These are phyloP conservation scores for Drosophila kuntzei DNA, from an alignment of 2,888 invertebrate species.

Conservation along the genomic window DNA sequence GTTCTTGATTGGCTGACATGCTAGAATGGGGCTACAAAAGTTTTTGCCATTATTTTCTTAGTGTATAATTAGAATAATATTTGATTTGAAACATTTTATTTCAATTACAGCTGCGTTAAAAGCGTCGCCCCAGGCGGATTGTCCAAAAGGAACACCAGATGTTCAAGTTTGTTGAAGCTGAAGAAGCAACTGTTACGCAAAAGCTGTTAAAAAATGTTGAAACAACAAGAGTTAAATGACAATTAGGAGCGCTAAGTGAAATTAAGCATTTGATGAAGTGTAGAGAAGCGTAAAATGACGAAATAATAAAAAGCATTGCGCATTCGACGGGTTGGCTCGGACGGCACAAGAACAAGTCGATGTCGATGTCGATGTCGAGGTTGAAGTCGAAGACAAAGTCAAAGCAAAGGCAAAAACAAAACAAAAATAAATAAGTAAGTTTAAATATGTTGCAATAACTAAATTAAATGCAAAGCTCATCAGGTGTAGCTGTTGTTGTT, in stretches of 20 bases:
- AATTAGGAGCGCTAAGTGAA: constrained; percentile 65
- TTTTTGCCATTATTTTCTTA: constrained; percentile 73
- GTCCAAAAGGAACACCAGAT: constrained; percentile 56
- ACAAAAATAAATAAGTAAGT: constrained; percentile 41
- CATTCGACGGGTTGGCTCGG: constrained; percentile 28
- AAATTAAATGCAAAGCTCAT: constrained; percentile 59
- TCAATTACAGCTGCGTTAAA: constrained; percentile 66
- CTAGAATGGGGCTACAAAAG: constrained; percentile 28
- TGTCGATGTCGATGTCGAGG: background rate
- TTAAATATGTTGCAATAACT: constrained; percentile 31
- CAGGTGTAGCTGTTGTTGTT: constrained; percentile 37
- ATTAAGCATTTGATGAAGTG: constrained; percentile 70
- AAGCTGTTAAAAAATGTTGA: constrained; percentile 45
- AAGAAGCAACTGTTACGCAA: constrained; percentile 52
- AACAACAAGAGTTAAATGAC: constrained; percentile 69
- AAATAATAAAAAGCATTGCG: constrained; percentile 66
- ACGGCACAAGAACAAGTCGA: background rate
- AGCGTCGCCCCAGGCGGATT: constrained; percentile 53
- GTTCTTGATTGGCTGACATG: background rate
- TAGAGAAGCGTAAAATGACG: constrained; percentile 66
- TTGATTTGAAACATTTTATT: constrained; percentile 81
- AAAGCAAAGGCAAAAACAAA: background rate
- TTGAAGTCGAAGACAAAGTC: background rate
- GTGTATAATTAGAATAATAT: constrained; percentile 79
- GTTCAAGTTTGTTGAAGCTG: constrained; percentile 51